phyloP scores from a whole-genome alignment of 2,113 vertebrate genomes.

The Zonotrichia leucophrys region DNA sequence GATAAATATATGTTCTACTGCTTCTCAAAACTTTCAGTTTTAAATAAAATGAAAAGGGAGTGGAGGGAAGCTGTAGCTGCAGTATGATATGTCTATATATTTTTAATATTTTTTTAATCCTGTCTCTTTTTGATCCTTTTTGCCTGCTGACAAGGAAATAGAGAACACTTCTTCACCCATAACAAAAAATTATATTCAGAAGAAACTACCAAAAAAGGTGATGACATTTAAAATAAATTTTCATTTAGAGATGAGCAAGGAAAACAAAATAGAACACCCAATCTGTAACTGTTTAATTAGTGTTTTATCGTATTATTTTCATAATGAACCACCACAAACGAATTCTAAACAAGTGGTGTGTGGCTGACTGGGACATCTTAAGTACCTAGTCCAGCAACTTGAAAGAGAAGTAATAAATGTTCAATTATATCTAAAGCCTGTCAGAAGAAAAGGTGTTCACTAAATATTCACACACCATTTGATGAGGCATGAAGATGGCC shows the following conservation, averaged over 20 bases:
- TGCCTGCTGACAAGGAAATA: background rate
- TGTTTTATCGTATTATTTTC: background rate
- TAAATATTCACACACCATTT: background rate
- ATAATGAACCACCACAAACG: background rate
- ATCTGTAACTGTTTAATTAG: background rate
- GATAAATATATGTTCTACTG: background rate
- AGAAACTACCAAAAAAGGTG: accelerated
- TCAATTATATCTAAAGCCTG: background rate
- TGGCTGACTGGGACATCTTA: background rate
- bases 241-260: background rate
- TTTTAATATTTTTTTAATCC: background rate
- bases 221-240: background rate
- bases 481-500: accelerated
- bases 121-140: background rate
- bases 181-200: background rate
- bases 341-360: background rate
- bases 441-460: background rate
- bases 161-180: background rate
- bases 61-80: background rate
- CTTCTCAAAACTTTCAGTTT: background rate
- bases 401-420: background rate
- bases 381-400: background rate
- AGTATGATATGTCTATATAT: background rate
- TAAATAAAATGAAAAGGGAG: background rate
- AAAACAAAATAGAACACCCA: background rate